These are phyloP conservation scores for Polyommatus iphigenia DNA, from an alignment of 2,888 invertebrate genomes.

Conservation along the genomic window DNA sequence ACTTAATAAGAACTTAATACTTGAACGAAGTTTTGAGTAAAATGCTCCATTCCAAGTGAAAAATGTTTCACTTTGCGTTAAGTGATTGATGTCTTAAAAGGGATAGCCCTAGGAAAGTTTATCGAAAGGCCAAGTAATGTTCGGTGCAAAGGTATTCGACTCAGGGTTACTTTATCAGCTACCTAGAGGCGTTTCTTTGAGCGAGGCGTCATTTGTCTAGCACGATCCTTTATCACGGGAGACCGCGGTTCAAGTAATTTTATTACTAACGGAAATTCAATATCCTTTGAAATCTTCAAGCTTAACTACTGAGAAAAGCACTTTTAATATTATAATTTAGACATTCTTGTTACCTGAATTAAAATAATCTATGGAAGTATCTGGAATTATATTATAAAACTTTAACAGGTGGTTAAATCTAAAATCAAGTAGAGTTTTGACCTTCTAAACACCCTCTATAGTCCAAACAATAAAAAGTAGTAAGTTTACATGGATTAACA, in stretches of 20 bases:
- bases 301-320: background rate
- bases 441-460: too few species aligned
- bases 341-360: background rate
- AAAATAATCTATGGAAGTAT: background rate
- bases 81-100: background rate
- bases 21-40: background rate
- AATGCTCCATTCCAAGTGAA: background rate
- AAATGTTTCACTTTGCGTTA: background rate
- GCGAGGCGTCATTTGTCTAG: slow-evolving; percentile 29
- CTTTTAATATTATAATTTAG: background rate
- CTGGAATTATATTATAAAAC: background rate
- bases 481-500: too few species aligned
- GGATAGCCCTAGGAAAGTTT: slow-evolving; percentile 5
- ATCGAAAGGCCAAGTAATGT: slow-evolving; percentile 21
- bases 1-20: too few species aligned
- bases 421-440: too few species aligned
- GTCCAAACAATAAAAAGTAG: too few species aligned
- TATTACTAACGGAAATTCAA: slow-evolving; percentile 14
- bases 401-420: too few species aligned
- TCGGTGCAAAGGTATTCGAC: slow-evolving; percentile 23
- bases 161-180: slow-evolving; percentile 23
- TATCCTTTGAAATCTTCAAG: slow-evolving; percentile 11
- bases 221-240: slow-evolving; percentile 27
- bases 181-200: slow-evolving; percentile 28
- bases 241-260: slow-evolving; percentile 25